Evolutionary conservation across 2,113 vertebrate species (phyloP), one percentile per base, ranked within the genome.

Genomic region (Thryonomys swinderianus): DNA sequence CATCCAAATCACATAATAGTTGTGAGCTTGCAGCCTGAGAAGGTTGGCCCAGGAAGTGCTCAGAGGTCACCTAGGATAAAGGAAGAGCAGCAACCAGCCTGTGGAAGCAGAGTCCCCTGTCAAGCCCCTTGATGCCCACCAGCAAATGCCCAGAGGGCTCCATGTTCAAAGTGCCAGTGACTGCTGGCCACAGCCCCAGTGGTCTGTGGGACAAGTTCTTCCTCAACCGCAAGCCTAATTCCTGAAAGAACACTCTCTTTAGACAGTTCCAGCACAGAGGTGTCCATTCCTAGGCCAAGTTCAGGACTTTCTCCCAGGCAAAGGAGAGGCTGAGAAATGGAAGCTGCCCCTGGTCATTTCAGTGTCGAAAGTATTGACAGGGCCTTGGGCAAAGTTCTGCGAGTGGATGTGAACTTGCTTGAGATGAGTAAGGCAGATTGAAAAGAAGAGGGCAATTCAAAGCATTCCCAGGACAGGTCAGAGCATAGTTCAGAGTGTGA

Each of bases 11-110:
- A 82, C n/a, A n/a, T 73, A 76, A n/a, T 85, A 85, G 74, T 93
- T 96, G 85, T 23, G 51, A 93, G 62, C 78, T 93, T 83, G 62
- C 40, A 92, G 81, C 82, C 48, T 71, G 78, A 91, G 71, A 78
- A 78, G 51, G 57, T 48, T 93, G 74, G 90, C 25, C 79, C 79
- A 67, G 40, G 57, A 64, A 85, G 53, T 20, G 10, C 40, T 61
- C 66, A 78, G 27, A 90, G 84, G 87, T 95, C 95, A 93, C 73
- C 64, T 13, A n/a, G 73, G 79, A 62, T 91, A 88, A 88, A 76
- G n/a, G 16, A 94, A 32, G 45, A 76, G 59, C 7, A 27, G 71
- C 42, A 89, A 64, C 76, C 69, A 57, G 85, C 73, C 73, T 79
- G 23, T 74, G 40, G 5, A 27, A 23, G 25, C 71, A 23, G 40